A percentile compares a stretch with the other conserved stretches of the same genome.
These are phyloP conservation scores for Sipha maydis DNA, from an alignment of 2,888 invertebrate species.

Conservation along the genomic window DNA sequence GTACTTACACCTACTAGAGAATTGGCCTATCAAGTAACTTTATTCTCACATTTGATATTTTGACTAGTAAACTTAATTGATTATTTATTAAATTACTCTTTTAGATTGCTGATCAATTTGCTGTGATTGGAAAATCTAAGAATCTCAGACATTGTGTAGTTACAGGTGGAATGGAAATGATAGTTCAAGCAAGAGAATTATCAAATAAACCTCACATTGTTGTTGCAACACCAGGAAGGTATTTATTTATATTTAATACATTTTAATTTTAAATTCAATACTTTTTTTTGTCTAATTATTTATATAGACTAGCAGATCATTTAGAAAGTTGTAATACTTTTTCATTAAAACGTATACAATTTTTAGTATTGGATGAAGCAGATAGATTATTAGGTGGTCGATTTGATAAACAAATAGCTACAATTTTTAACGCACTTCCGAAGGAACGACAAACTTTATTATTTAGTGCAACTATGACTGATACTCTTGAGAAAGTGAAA, in stretches of 20 bases:
- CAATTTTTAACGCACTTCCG: slow-evolving; percentile 82
- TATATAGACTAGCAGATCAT: slow-evolving; percentile 84
- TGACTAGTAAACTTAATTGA: neutral
- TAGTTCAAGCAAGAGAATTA: slow-evolving; percentile 86
- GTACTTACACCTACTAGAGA: slow-evolving; percentile 95
- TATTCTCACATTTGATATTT: neutral
- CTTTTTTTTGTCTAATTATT: neutral
- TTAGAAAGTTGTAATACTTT: slow-evolving; percentile 87
- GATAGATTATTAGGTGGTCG: slow-evolving; percentile 85
- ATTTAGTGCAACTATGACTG: slow-evolving; percentile 96
- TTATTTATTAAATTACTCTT: slow-evolving; percentile 31
- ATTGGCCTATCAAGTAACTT: slow-evolving; percentile 80
- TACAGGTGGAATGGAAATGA: slow-evolving; percentile 95
- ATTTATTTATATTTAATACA: slow-evolving; percentile 6
- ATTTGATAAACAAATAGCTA: slow-evolving; percentile 84
- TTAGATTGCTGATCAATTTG: slow-evolving; percentile 94
- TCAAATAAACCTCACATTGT: slow-evolving; percentile 90
- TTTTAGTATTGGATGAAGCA: slow-evolving; percentile 95
- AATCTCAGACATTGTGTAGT: slow-evolving; percentile 85
- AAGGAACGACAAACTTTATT: slow-evolving; percentile 85
- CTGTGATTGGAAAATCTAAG: slow-evolving; percentile 88
- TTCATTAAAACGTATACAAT: slow-evolving; percentile 80
- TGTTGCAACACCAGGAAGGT: slow-evolving; percentile 91
- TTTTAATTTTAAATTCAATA: neutral
- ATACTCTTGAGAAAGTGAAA: slow-evolving; percentile 78